Evolutionary conservation across 1,140 invertebrate genomes (phyloP), one percentile per base, ranked within the genome.

Genomic region (Microplitis mediator): DNA sequence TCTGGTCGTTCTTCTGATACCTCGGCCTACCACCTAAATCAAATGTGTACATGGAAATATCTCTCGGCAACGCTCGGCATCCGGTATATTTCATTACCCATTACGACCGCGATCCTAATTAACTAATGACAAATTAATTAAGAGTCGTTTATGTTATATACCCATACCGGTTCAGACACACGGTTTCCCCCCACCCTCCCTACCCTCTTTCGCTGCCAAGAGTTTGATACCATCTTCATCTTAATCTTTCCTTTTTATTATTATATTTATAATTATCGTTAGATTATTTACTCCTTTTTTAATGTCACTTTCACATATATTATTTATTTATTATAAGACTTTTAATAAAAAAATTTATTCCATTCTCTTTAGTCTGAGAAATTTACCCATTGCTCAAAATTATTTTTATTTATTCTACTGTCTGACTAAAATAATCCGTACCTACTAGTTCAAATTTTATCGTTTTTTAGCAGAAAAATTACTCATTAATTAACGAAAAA

Each of bases 91-190:
- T 78, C 75, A 79, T 78, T 77, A 74, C 72, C 68, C 68, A 69
- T 73, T 71, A 63, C 45, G 52, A 74, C 76, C 62, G 76, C 76
- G 67, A 70, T 75, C 72, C 73, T 75, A 72, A 72, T 74, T 74
- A 74, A 77, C 74, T 77, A 81, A 81, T 80, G 80, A 81, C 79
- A 76, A 80, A 81, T 80, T 81, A 80, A 81, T 81, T 81, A 81
- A 80, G 73, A 75, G 69, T 61, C 73, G 62, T 73, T 74, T 75
- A 45, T 45, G 39, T 45, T 45, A 45, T 45, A 45, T 45, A 71
- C 72, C 66, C 50, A 77, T 76, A 81, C 79, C 78, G 79, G 78
- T 80, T 81, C 75, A 69, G 60, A 58, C 63, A 35, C 62, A 60
- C 74, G 52, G 68, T 72, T 63, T 16, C 63, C 39, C 36, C 23